Base-by-base conservation (phyloP, 2,113 vertebrate species). In the Etheostoma spectabile region DNA sequence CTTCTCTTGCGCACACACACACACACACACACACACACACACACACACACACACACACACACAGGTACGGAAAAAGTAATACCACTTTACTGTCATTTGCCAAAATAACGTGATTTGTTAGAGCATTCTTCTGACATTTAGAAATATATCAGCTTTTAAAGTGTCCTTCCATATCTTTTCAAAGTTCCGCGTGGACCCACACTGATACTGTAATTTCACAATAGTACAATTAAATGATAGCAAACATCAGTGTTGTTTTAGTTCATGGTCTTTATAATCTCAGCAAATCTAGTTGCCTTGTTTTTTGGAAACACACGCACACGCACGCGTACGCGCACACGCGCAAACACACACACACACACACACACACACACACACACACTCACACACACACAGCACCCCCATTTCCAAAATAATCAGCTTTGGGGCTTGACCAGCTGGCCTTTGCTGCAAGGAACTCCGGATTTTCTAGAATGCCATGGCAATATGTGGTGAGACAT, bases 401-500 rank as follows among this genome's bases (percentile, higher is more conserved):
- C 67, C 79, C 78, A 49, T 82, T 78, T 62, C 63, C 56, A 55
- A 83, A 86, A 86, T 92, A 92, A 91, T 90, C 88, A 91, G 90
- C 87, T 91, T 87, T 91, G 66, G 84, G 77, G 48, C 73, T 68
- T 72, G 62, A 84, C 88, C 86, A 87, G 69, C 84, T 92, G 86
- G 82, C 74, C 49, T 49, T 21, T 62, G 42, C 27, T 77, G 18
- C 56, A 66, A 74, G 78, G 55, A 90, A 87, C 45, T 67, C 59
- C 48, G 83, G 75, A 80, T 86, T 86, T 86, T 69, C 51, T 49
- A 42, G 63, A 65, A 76, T 65, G 38, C 68, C 42, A 19, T 19
- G 65, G 18, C 38, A 78, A 49, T 63, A 80, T 73, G 53, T 52
- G 69, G 27, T 64, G 74, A 80, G 66, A 79, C 60, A 49, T 22